These are phyloP conservation scores for Falco rusticolus DNA, from an alignment of 2,797 vertebrate genomes.

Conservation along the genomic window DNA sequence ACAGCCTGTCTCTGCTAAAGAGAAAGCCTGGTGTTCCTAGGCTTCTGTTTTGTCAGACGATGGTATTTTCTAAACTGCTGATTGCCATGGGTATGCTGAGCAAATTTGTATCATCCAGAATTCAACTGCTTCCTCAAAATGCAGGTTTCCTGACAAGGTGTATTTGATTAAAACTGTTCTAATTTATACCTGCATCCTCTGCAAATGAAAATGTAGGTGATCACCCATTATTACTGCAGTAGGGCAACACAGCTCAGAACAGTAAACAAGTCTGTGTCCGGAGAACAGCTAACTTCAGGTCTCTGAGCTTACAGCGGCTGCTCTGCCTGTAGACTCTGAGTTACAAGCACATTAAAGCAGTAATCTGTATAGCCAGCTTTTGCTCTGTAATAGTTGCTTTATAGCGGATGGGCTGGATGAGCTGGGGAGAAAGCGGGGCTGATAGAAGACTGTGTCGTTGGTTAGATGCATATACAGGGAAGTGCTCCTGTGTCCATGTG, in stretches of 20 bases:
- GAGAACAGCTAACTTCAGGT: not conserved
- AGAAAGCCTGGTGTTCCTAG: not conserved
- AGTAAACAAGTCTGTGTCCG: not conserved
- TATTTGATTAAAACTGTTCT: not conserved
- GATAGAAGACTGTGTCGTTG: rapidly evolving
- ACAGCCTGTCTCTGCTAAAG: not conserved
- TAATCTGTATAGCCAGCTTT: not conserved
- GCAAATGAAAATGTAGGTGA: not conserved
- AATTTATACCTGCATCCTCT: not conserved
- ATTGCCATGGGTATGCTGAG: not conserved
- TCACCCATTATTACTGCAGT: not conserved
- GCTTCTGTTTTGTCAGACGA: not conserved
- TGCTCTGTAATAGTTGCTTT: not conserved
- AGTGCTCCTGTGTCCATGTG: rapidly evolving
- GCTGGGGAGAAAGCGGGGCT: not conserved
- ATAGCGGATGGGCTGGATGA: not conserved
- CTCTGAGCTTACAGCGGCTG: not conserved
- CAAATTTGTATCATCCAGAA: not conserved
- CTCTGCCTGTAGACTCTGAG: not conserved
- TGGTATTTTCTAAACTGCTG: not conserved
- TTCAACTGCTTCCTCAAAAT: not conserved
- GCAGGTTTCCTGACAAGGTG: not conserved
- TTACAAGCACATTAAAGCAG: not conserved
- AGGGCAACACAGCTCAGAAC: not conserved
- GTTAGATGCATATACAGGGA: not conserved